A percentile compares a stretch with the other conserved stretches of the same genome.
Evolutionary conservation across 92 coral and sea anemone species (phyloP).

Genomic region (Porites rus): DNA sequence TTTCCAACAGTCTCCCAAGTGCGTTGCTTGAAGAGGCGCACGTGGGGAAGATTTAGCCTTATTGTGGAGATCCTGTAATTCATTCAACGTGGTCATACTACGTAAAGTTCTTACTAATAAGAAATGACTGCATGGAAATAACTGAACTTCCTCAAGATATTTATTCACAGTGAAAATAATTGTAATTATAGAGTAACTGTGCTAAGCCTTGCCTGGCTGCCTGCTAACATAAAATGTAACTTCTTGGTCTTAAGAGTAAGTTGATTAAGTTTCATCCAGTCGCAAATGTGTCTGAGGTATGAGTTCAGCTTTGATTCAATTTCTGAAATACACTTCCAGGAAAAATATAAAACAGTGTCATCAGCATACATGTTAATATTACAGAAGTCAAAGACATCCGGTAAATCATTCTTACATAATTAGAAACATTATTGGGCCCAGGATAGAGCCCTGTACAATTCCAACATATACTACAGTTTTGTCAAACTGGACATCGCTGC

Average conservation of each 20-base stretch:
- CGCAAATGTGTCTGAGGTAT: constrained; percentile 33
- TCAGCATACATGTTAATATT: neutral
- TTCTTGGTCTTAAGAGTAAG: constrained; percentile 59
- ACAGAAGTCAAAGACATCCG: neutral
- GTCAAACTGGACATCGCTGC: too few relatives aligned
- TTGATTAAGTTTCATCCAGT: constrained; percentile 34
- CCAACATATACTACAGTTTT: neutral
- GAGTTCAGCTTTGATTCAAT: constrained; percentile 48
- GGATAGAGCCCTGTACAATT: neutral
- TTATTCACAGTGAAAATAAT: constrained; percentile 17
- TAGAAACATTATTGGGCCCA: neutral
- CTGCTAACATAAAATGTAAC: constrained; percentile 57
- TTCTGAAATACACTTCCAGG: constrained; percentile 19
- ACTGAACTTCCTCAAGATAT: constrained; percentile 21
- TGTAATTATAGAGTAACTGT: constrained; percentile 2
- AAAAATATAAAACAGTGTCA: constrained; percentile 15
- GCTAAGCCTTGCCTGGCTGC: neutral
- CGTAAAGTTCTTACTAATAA: constrained; percentile 52
- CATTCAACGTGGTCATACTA: constrained; percentile 42
- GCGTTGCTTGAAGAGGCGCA: too few relatives aligned
- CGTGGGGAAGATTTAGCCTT: too few relatives aligned
- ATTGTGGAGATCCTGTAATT: neutral
- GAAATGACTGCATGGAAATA: constrained; percentile 41
- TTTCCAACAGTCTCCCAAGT: too few relatives aligned
- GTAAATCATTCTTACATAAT: neutral